Conservation (phyloP, 2,797 vertebrate genomes). For the Ctenopoma multispine region DNA sequence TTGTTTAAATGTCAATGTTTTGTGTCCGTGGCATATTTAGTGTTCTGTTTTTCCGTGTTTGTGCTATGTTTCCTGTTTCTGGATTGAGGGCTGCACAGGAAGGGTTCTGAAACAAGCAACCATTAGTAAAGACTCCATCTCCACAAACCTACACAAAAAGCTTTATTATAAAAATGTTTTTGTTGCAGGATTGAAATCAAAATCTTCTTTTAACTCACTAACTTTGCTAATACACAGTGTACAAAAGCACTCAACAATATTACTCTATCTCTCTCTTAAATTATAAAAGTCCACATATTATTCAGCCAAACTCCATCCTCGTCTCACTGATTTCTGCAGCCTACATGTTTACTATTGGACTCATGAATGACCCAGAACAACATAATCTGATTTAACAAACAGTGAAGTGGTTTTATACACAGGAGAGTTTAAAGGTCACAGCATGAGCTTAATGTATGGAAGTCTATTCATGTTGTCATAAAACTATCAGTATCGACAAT, state of each 20-base stretch:
- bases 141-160: neutral
- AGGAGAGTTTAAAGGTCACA: neutral
- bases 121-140: neutral
- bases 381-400: neutral
- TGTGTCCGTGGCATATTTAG: slow-evolving; percentile 13
- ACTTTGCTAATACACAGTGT: too few species aligned
- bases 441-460: neutral
- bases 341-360: neutral
- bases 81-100: slow-evolving; percentile 66
- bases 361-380: neutral
- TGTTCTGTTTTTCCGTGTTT: slow-evolving; percentile 54
- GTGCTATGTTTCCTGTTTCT: slow-evolving; percentile 81
- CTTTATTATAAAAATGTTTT: too few species aligned
- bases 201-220: too few species aligned
- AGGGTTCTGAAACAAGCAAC: slow-evolving; percentile 63
- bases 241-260: neutral
- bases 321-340: neutral
- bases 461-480: neutral
- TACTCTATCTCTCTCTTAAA: neutral
- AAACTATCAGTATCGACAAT: neutral
- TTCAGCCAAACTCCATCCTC: neutral
- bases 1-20: neutral
- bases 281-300: neutral
- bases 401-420: neutral
- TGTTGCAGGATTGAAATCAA: too few species aligned